These are phyloP conservation scores for Ochlodes sylvanus DNA, from an alignment of 2,888 invertebrate species.

Conservation along the genomic window DNA sequence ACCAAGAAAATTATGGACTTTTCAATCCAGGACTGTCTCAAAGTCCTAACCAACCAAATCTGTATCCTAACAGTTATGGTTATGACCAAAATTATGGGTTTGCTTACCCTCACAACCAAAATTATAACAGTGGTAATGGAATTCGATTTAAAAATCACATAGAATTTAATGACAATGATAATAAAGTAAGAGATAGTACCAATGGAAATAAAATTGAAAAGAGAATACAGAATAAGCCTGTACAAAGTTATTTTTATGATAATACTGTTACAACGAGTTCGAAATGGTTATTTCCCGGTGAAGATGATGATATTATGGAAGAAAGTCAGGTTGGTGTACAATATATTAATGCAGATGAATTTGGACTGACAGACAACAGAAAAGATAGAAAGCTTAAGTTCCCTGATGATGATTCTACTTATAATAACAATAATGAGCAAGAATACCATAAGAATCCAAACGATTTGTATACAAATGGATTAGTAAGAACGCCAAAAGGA, in stretches of 20 bases:
- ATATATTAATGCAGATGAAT: conserved; percentile 31
- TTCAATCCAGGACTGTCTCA: conserved; percentile 29
- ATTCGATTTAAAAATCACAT: conserved; percentile 47
- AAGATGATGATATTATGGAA: conserved; percentile 41
- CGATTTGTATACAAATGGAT: conserved; percentile 7
- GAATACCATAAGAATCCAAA: conserved; percentile 34
- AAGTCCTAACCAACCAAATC: conserved; percentile 32
- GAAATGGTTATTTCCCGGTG: conserved; percentile 64
- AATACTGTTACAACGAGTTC: conserved; percentile 46
- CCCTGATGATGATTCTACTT: conserved; percentile 43
- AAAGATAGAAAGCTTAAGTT: conserved; percentile 49
- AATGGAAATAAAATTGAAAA: conserved; percentile 54
- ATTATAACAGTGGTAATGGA: conserved; percentile 47
- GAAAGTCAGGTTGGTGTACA: conserved; percentile 21
- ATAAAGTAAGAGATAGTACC: not conserved
- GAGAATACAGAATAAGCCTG: conserved; percentile 68
- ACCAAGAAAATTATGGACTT: conserved; percentile 40
- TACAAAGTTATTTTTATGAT: conserved; percentile 38
- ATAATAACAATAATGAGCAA: conserved; percentile 27
- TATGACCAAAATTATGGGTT: conserved; percentile 52
- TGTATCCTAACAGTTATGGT: conserved; percentile 41
- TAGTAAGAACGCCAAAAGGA: conserved; percentile 38
- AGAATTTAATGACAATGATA: conserved; percentile 33
- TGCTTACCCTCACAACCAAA: conserved; percentile 53
- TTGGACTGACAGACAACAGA: conserved; percentile 40